Evolutionary conservation across 2,888 invertebrate species (phyloP), one percentile per base, ranked within the genome.

Genomic region (Tenthredo amoena): DNA sequence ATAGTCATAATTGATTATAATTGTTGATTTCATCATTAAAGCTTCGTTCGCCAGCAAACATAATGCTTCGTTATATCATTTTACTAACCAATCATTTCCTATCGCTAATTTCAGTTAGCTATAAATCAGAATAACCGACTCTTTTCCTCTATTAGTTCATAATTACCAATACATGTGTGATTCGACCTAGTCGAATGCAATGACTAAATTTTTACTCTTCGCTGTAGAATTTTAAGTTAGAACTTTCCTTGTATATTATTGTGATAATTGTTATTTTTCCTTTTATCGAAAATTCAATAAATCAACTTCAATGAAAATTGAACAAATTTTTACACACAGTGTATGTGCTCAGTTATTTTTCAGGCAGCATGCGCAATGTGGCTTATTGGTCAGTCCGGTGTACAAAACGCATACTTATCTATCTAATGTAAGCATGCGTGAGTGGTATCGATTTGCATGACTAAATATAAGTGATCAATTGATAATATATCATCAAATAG

Each of bases 51-150:
- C 91, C 91, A 93, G 92, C 92, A 92, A 92, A 92, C 89, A 89
- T 91, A 91, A 91, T 91, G 93, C 92, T 93, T 92, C 92, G 87
- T 90, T 90, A 91, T 88, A 88, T 90, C 88, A 88, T 68, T 89
- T 91, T 87, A 92, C 93, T 93, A 93, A 93, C 92, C 88, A 90
- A 89, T 89, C 89, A 90, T 88, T 87, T 87, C 88, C 87, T 89
- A 86, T 86, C 89, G 86, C 87, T 86, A 87, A 86, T 84, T 68
- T 81, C 85, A 85, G 71, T 81, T 82, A 18, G n/a, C 83, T 83
- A 18, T 71, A 83, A 68, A 68, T 81, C 62, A 37, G 50, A 37
- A 21, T 58, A 81, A 55, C 21, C 1, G 31, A 55, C 31, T 21
- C 58, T 55, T 58, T n/a, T 55, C 9, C 37, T 47, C 47, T 26